Conservation (phyloP, 2,113 vertebrate species). For the Hydrolagus affinis region DNA sequence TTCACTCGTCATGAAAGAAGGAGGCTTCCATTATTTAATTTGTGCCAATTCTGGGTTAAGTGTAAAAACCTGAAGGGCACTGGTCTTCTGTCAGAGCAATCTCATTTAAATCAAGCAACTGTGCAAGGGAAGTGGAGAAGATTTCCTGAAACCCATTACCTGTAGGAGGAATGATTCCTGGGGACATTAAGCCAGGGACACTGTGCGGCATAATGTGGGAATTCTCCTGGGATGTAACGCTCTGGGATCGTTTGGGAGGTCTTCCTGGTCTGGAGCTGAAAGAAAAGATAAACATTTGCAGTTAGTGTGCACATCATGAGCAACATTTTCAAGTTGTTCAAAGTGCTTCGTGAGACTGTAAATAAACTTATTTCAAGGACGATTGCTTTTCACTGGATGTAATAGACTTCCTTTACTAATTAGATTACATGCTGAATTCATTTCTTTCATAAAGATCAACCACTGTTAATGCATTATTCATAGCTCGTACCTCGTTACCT, state of each 20-base stretch:
- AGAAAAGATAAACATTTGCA: conserved; percentile 46
- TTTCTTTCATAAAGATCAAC: conserved; percentile 99
- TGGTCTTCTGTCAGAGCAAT: not conserved
- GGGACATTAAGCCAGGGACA: conserved; percentile 96
- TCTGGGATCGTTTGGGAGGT: conserved; percentile 96
- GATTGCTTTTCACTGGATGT: conserved; percentile 99
- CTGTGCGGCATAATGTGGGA: conserved; percentile 98
- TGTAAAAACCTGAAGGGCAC: not conserved
- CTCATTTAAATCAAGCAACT: not conserved
- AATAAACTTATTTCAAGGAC: conserved; percentile 99
- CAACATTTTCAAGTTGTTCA: conserved; percentile 84
- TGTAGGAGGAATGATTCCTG: conserved; percentile 96
- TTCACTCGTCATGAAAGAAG: not conserved
- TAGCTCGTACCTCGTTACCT: conserved; percentile 98
- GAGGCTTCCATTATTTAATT: not conserved
- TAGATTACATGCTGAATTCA: conserved; percentile 99
- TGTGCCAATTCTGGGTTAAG: not conserved
- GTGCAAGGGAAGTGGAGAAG: not conserved
- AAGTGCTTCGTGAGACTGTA: conserved; percentile 97
- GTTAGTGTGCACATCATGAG: conserved; percentile 47
- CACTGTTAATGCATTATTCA: conserved; percentile 99
- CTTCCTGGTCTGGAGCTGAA: conserved; percentile 96
- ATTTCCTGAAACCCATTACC: conserved; percentile 56
- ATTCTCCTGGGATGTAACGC: conserved; percentile 93
- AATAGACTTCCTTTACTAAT: conserved; percentile 99